A percentile compares a stretch with the other conserved stretches of the same genome.
Evolutionary conservation across 2,797 vertebrate genomes (phyloP).

Genomic region (Eleutherodactylus coqui): DNA sequence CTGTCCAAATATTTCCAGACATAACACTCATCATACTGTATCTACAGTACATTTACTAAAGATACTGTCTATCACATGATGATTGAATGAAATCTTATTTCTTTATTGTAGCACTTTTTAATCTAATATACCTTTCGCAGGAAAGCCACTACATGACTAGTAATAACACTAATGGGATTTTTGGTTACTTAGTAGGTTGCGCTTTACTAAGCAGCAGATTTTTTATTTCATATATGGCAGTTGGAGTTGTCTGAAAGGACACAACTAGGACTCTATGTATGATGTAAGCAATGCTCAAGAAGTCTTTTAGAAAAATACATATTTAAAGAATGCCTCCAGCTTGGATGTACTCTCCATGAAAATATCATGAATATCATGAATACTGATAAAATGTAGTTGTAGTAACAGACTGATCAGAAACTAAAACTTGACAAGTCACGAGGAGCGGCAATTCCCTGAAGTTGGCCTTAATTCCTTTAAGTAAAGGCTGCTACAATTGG

Average conservation of each 20-base stretch:
- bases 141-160: background rate
- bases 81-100: background rate
- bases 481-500: too few species aligned
- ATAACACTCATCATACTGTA: background rate
- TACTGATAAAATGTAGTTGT: too few species aligned
- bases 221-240: background rate
- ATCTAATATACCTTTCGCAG: background rate
- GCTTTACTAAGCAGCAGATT: background rate
- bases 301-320: background rate
- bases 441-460: too few species aligned
- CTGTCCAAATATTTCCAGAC: conserved; percentile 38
- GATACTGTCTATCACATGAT: background rate
- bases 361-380: background rate
- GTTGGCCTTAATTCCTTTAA: too few species aligned
- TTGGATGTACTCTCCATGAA: background rate
- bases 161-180: background rate
- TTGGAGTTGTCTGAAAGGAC: background rate
- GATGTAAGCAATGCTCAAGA: background rate
- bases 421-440: too few species aligned
- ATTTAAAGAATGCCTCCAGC: background rate
- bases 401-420: background rate
- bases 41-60: conserved; percentile 16
- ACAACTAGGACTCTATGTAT: background rate
- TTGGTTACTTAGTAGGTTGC: background rate
- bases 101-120: conserved; percentile 19